phyloP scores from a whole-genome alignment of 2,797 vertebrate genomes.

The Phoebastria nigripes region DNA sequence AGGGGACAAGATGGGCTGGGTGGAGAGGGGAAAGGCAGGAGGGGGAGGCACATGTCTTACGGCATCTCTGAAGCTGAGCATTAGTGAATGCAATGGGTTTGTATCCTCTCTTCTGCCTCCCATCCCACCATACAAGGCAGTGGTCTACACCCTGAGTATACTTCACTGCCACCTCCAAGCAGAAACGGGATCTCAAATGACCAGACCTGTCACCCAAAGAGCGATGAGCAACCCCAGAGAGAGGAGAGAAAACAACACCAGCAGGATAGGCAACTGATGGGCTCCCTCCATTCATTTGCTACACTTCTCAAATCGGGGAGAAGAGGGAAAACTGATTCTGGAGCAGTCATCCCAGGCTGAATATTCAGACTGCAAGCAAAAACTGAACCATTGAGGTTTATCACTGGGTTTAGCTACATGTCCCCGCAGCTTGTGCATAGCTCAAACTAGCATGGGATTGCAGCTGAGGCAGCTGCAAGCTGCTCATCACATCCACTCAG shows the following conservation, averaged over 20 bases:
- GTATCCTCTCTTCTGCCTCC: not conserved
- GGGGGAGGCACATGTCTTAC: fast-evolving
- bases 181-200: not conserved
- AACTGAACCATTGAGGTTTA: not conserved
- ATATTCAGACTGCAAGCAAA: not conserved
- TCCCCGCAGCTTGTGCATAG: not conserved
- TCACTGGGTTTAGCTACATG: not conserved
- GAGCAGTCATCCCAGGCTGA: not conserved
- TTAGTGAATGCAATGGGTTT: not conserved
- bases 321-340: not conserved
- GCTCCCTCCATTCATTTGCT: not conserved
- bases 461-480: not conserved
- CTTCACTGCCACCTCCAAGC: not conserved
- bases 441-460: not conserved
- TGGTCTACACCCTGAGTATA: not conserved
- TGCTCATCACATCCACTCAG: not conserved
- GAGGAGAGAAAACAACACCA: not conserved
- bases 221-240: not conserved
- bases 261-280: not conserved
- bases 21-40: not conserved
- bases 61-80: not conserved
- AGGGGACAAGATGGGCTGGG: not conserved
- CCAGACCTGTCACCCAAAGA: not conserved
- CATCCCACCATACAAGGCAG: not conserved
- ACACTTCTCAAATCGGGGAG: not conserved